Evolutionary conservation across 2,888 invertebrate genomes (phyloP), one percentile per base, ranked within the genome.

Genomic region (Erpobdella octoculata): DNA sequence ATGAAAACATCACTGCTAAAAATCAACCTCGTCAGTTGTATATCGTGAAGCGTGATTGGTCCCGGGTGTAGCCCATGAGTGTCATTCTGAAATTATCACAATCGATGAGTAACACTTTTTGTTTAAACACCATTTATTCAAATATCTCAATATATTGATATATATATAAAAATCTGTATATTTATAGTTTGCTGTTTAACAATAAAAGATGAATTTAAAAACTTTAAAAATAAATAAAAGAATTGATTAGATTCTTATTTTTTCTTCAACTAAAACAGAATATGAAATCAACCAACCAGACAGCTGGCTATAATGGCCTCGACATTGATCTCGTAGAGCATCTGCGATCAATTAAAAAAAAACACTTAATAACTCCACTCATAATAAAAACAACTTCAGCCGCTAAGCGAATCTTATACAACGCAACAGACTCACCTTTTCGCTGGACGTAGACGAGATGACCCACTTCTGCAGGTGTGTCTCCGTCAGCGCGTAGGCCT

Each of bases 1-100:
- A 65, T 35, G 18, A n/a, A 25, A 65, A n/a, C 2, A 38, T 21
- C 66, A 25, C 12, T 15, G 8, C 59, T n/a, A 59, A 12, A 12
- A 59, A 21, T 9, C 59, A 21, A 65, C 69, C 69, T 48, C 18
- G 58, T 35, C 31, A 69, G 69, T 58, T 69, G 69, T 18, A 69
- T 58, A 31, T 69, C 58, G n/a, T 69, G 69, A n/a, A 69, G 15
- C n/a, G 31, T 35, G 18, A 69, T 2, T 31, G 38, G 36, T 33
- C n/a, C 4, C 8, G 31, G 8, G 28, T 62, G 31, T 33, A 62
- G 28, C 1, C 62, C 62, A 8, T 33, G 33, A 2, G 33, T 9
- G 8, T 62, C n/a, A 1, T 33, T 21, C 62, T 62, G 62, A 62
- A 62, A 62, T 21, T 21, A 62, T 31, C 28, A 4, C 9, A 8